Base-by-base conservation (phyloP, 2,888 invertebrate species). In the Smittia aterrima region DNA sequence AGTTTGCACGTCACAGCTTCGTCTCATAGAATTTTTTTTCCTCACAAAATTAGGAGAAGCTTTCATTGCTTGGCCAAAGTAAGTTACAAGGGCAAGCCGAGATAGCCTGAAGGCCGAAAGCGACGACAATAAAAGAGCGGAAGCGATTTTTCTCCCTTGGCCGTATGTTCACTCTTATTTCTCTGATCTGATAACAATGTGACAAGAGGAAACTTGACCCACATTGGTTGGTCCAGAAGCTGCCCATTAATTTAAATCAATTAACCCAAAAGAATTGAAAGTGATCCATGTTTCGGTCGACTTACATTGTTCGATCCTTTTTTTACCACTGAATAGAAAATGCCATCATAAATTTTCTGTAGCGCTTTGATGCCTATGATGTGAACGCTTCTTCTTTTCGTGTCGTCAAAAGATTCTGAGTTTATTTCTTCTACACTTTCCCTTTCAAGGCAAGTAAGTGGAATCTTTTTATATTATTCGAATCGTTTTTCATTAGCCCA, bases 241-340 rank as follows among this genome's bases (percentile, higher is more conserved):
- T 25, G 64, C 4, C n/a, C 64, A n/a, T 53, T 25, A 64, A 64
- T 38, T 38, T 27, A 64, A 64, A 64, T 64, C 27, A 64, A 64
- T 64, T 64, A 64, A 64, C 24, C 27, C 13, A 64, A 38, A 38
- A 38, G 9, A 38, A 38, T 38, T 38, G 38, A 38, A 38, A 38
- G 38, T 7, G 9, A 7, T 38, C 9, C 38, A 38, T 38, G 38
- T n/a, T n/a, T n/a, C n/a, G n/a, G n/a, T n/a, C n/a, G 9, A 38
- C 38, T 38, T 38, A 38, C 38, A 4, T 38, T 38, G 38, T 7
- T 4, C 38, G 9, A 38, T 38, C 6, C 38, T 38, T 38, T 38
- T 4, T 38, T 38, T 4, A 38, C 9, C 4, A 38, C 4, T 38
- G n/a, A n/a, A n/a, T n/a, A n/a, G n/a, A 7, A 38, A 38, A 38